Conservation (phyloP, 2,888 invertebrate genomes). For the Drosophila picticornis region DNA sequence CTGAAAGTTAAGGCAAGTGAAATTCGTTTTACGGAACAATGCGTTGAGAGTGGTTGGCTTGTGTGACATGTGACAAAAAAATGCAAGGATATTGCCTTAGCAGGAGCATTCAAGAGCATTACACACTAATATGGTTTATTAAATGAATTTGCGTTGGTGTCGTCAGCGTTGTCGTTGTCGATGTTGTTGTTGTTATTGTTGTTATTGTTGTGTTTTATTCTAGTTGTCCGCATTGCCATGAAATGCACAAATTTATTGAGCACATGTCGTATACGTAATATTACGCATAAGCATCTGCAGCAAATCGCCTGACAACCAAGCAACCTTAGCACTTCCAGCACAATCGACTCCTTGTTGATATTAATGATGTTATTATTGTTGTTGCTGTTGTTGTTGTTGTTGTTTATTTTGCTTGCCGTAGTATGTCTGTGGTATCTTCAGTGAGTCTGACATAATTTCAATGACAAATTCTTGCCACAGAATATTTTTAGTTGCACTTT, state of each 20-base stretch:
- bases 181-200: conserved; percentile 6
- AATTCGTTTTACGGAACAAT: conserved; percentile 3
- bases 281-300: conserved; percentile 26
- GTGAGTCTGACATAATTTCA: conserved; percentile 55
- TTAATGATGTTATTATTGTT: conserved; percentile 21
- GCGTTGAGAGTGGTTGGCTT: conserved; percentile 7
- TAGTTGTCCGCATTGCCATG: conserved; percentile 54
- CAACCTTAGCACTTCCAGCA: conserved; percentile 1
- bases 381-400: conserved; percentile 24
- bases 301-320: conserved; percentile 22
- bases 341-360: conserved; percentile 1
- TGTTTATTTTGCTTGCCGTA: neutral
- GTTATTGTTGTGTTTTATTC: too few relatives aligned
- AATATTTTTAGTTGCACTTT: conserved; percentile 70
- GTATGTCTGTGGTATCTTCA: conserved; percentile 37
- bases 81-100: conserved; percentile 32
- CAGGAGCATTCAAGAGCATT: conserved; percentile 6
- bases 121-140: conserved; percentile 19
- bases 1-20: conserved; percentile 1
- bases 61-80: conserved; percentile 31
- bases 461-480: conserved; percentile 38
- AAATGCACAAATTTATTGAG: conserved; percentile 71
- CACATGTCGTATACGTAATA: conserved; percentile 66
- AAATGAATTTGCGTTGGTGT: conserved; percentile 40
- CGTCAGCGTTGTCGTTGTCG: conserved; percentile 6